Base-by-base conservation (phyloP, 1,140 invertebrate species). In the Halyomorpha halys region DNA sequence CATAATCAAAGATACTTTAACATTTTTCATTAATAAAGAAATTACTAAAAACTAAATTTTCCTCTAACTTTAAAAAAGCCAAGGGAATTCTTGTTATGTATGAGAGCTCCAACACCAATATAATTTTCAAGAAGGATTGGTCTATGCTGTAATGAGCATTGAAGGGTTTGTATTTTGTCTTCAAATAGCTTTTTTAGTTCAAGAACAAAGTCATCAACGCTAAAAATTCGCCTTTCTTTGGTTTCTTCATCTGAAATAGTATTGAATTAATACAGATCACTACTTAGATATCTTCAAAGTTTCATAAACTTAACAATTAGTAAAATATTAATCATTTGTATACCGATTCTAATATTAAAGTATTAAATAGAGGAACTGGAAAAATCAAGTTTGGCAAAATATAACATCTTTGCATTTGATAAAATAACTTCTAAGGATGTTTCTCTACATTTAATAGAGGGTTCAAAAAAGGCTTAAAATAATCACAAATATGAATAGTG, bases 51-150 rank as follows among this genome's bases (percentile, higher is more conserved):
- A 72, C 89, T 90, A 70, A 91, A 82, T 75, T 88, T 89, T 59
- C 89, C 89, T 67, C 89, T 80, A 49, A 90, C 84, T 76, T 90
- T 90, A 74, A 89, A 91, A 74, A 90, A 93, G 15, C 90, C 90
- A 70, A 92, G 76, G 59, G 82, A 80, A 68, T 86, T 87, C 69
- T 86, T 85, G 75, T 93, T 93, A 72, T 89, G 89, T n/a, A 93
- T 78, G 16, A 91, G 72, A 2, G 89, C 87, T 8, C 83, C 80
- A 19, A 91, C 68, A 14, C 88, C 87, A 1, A 89, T 76, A 70
- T 92, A 92, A 73, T 85, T 90, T 71, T 90, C 83, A 63, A 92
- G 81, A 9, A 90, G 72, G 45, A 93, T 87, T 5, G 86, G 80
- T 3, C 82, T 82, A 69, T 87, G 83, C 66, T 83, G 76, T 44